Evolutionary conservation across 2,113 vertebrate species (phyloP).

Genomic region (Strix aluco): DNA sequence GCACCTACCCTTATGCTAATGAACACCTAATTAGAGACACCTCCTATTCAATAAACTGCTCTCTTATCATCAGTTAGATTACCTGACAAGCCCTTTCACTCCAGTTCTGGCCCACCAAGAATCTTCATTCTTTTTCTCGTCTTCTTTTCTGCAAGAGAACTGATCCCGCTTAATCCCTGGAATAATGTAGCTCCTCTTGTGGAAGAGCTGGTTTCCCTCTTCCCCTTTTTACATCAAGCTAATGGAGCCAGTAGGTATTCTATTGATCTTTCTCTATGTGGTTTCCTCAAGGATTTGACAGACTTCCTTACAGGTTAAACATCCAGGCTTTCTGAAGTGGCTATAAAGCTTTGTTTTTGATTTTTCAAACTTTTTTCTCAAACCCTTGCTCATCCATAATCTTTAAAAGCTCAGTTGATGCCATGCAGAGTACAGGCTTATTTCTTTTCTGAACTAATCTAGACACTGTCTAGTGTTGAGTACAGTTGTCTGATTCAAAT

Average conservation of each 20-base stretch:
- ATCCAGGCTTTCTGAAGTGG: slow-evolving; percentile 78
- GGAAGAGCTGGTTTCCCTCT: slow-evolving; percentile 74
- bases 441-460: slow-evolving; percentile 83
- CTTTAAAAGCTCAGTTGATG: slow-evolving; percentile 85
- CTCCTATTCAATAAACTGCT: slow-evolving; percentile 78
- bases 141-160: slow-evolving; percentile 78
- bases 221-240: slow-evolving; percentile 88
- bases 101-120: slow-evolving; percentile 76
- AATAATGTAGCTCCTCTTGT: slow-evolving; percentile 86
- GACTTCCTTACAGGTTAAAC: slow-evolving; percentile 80
- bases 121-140: slow-evolving; percentile 74
- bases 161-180: slow-evolving; percentile 86
- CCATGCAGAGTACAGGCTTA: slow-evolving; percentile 85
- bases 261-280: slow-evolving; percentile 87
- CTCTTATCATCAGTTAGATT: slow-evolving; percentile 80
- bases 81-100: slow-evolving; percentile 85
- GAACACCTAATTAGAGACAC: slow-evolving; percentile 83
- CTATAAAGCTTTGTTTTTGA: slow-evolving; percentile 78
- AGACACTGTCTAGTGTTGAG: slow-evolving; percentile 81
- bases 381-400: slow-evolving; percentile 80
- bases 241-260: slow-evolving; percentile 90
- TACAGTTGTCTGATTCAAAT: slow-evolving; percentile 89
- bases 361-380: slow-evolving; percentile 80
- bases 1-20: slow-evolving; percentile 78
- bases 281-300: slow-evolving; percentile 85